phyloP scores from a whole-genome alignment of 2,113 vertebrate genomes.

The Rhagologus leucostigma region DNA sequence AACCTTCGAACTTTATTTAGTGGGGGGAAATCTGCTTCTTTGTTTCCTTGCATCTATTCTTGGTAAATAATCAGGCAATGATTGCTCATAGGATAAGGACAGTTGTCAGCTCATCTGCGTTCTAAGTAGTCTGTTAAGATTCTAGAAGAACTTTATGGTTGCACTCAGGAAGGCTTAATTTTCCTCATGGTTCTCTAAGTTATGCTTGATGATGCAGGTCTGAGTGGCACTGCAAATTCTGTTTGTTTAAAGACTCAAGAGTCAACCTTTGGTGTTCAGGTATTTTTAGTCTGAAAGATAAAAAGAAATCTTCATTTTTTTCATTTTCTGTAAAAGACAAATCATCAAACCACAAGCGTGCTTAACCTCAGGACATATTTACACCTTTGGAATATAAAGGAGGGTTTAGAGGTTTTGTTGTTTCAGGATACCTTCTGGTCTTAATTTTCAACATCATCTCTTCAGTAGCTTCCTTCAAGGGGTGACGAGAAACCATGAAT shows the following conservation, averaged over 20 bases:
- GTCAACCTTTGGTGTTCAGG: background rate
- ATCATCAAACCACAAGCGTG: constrained; percentile 2
- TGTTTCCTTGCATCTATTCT: background rate
- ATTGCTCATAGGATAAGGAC: background rate
- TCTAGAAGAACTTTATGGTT: background rate
- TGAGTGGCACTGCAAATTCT: background rate
- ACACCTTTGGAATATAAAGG: constrained; percentile 23
- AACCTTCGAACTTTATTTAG: background rate
- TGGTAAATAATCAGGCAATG: background rate
- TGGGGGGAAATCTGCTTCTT: background rate
- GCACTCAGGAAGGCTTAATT: background rate
- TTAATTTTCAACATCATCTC: constrained; percentile 51
- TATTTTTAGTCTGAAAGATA: background rate
- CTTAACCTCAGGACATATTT: constrained; percentile 47
- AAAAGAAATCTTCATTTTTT: background rate
- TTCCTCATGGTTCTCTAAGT: background rate
- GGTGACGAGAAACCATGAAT: constrained; percentile 41
- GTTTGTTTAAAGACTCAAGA: background rate
- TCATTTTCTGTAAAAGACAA: background rate
- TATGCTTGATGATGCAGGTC: background rate
- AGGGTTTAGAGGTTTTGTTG: constrained; percentile 22
- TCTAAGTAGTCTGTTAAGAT: background rate
- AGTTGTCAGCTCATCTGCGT: background rate
- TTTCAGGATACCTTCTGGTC: constrained; percentile 43
- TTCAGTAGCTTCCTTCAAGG: constrained; percentile 56